Evolutionary conservation across 2,888 invertebrate genomes (phyloP).

Genomic region (Ceramica pisi): DNA sequence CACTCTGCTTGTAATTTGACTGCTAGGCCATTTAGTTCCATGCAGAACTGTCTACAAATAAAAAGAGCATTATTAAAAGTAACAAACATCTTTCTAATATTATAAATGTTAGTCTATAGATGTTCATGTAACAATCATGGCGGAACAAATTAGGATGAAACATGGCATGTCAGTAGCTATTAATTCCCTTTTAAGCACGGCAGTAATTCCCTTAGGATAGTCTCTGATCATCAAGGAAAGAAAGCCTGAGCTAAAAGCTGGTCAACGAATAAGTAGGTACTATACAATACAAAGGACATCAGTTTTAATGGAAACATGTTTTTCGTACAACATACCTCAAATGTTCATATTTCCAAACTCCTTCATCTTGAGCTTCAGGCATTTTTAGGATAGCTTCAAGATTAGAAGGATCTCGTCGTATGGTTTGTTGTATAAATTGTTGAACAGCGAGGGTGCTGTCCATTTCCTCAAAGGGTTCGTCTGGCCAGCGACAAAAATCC

Average conservation of each 20-base stretch:
- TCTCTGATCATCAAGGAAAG: not conserved
- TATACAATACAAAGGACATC: not conserved
- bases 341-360: constrained; percentile 99
- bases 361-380: constrained; percentile 99
- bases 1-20: constrained; percentile 99
- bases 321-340: constrained; percentile 91
- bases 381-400: constrained; percentile 98
- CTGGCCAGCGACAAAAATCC: constrained; percentile 99
- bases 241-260: not conserved
- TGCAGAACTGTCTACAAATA: constrained; percentile 97
- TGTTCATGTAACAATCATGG: not conserved
- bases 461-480: constrained; percentile 99
- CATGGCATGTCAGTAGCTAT: not conserved
- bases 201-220: not conserved
- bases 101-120: no score
- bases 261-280: not conserved
- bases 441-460: constrained; percentile 99
- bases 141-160: not conserved
- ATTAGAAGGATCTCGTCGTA: constrained; percentile 97
- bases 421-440: constrained; percentile 99
- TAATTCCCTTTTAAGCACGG: not conserved
- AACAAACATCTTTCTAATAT: not conserved
- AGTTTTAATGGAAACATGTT: no score
- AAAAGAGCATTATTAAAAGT: constrained; percentile 4
- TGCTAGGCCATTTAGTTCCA: constrained; percentile 99